Evolutionary conservation across 2,797 vertebrate genomes (phyloP).

Genomic region (Silurus aristotelis): DNA sequence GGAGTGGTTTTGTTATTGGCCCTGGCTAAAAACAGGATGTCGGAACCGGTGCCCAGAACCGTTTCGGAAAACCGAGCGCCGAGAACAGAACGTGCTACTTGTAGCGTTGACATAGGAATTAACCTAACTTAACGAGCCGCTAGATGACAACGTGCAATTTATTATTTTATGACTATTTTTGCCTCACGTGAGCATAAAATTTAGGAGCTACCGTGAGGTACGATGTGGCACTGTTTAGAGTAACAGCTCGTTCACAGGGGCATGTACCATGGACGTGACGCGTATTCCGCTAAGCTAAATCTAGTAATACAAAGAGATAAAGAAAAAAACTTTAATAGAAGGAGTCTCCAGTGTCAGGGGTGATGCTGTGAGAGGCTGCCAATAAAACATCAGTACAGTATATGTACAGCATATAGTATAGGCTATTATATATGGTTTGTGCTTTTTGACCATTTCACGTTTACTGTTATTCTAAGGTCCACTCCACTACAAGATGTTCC

Average conservation of each 20-base stretch:
- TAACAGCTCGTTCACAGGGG: not conserved
- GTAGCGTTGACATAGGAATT: not conserved
- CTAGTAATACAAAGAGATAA: not conserved
- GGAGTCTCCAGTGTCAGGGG: not conserved
- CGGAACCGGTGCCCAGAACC: conserved; percentile 21
- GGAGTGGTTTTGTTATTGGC: conserved; percentile 14
- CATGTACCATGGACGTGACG: not conserved
- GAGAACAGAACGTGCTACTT: not conserved
- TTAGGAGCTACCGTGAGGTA: not conserved
- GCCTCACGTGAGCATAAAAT: too few relatives aligned
- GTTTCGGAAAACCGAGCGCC: not conserved
- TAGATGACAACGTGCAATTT: not conserved
- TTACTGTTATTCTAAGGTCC: too few relatives aligned
- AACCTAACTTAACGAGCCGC: not conserved
- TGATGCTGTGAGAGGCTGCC: too few relatives aligned
- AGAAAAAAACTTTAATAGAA: not conserved
- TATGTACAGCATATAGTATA: too few relatives aligned
- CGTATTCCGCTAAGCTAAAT: not conserved
- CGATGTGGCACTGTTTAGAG: not conserved
- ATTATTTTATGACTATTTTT: not conserved
- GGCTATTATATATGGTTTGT: too few relatives aligned
- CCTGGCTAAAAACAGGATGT: conserved; percentile 32
- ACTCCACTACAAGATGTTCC: too few relatives aligned
- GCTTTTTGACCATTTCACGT: too few relatives aligned
- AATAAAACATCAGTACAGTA: too few relatives aligned